A percentile compares a stretch with the other conserved stretches of the same genome.
phyloP scores from a whole-genome alignment of 2,888 invertebrate genomes.

The Minunthozetes semirufus region DNA sequence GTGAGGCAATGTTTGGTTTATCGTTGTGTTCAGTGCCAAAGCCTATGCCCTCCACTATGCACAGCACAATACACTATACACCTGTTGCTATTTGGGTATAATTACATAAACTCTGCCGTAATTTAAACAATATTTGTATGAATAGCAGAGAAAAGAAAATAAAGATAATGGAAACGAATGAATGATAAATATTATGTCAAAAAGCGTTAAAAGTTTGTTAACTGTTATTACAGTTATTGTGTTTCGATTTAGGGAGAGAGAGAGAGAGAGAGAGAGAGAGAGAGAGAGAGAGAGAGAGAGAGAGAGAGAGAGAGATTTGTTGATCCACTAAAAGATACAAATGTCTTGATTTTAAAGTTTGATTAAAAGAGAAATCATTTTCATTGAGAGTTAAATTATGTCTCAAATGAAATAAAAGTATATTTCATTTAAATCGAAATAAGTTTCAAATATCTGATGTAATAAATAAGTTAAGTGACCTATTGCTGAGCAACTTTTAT shows the following conservation, averaged over 20 bases:
- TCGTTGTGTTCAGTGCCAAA: not conserved
- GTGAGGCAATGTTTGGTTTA: no score
- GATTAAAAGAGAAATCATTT: no score
- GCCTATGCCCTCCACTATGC: not conserved
- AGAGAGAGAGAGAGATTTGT: slow-evolving; percentile 22
- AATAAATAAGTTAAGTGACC: no score
- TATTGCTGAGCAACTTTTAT: no score
- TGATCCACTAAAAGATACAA: no score
- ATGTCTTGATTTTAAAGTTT: no score
- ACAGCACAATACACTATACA: not conserved
- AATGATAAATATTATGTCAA: not conserved
- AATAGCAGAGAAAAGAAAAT: not conserved
- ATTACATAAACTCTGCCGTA: not conserved
- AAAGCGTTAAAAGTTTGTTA: not conserved
- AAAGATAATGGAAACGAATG: not conserved
- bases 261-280: not conserved
- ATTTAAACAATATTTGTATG: not conserved
- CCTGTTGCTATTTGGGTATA: not conserved
- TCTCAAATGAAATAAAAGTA: no score
- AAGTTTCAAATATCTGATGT: no score
- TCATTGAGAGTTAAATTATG: no score
- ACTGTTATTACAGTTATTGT: slow-evolving; percentile 6
- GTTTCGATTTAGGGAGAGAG: not conserved
- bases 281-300: slow-evolving; percentile 29
- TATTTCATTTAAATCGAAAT: no score